Base-by-base conservation (phyloP, 2,888 invertebrate genomes). In the Tolmerus cingulatus region DNA sequence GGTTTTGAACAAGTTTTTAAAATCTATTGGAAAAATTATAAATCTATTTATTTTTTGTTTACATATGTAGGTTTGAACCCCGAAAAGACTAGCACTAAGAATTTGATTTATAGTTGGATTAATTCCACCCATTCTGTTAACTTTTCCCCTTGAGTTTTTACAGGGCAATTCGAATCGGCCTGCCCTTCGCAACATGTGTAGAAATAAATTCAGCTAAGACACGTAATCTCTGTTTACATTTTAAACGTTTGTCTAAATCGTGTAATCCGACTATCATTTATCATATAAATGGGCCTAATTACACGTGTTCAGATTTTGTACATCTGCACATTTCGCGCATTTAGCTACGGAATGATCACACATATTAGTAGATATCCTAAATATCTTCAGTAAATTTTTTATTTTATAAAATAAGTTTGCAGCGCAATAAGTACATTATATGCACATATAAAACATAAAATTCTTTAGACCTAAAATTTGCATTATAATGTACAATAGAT, bases 191-290 rank as follows among this genome's bases (percentile, higher is more conserved):
- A 90, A 92, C 92, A 92, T 92, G 91, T 92, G 92, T 92, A 92
- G 91, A 91, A 91, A 90, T 90, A 90, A 90, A 90, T 91, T 90
- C 89, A 66, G 12, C 86, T 89, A 81, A 89, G 91, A 91, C 91
- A 91, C 91, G 90, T 90, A 91, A 92, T 90, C 89, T 90, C 90
- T 91, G 91, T 92, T 92, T 92, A 90, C 90, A 90, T 91, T 91
- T 91, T 90, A 90, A 90, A 90, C 19, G 40, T 77, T 77, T 37
- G 34, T 16, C 9, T 40, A 37, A 30, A 27, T 66, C 66, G 27
- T 27, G 12, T 88, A 87, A 89, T 87, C 88, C 89, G 89, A 89
- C 27, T 90, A 90, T 43, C 79, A 79, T 79, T 46, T 79, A 77
- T 77, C 77, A 77, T 40, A 23, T 27, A 23, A 66, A 27, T 66